Conservation (phyloP, 2,113 vertebrate genomes). For the Pygoscelis adeliae region DNA sequence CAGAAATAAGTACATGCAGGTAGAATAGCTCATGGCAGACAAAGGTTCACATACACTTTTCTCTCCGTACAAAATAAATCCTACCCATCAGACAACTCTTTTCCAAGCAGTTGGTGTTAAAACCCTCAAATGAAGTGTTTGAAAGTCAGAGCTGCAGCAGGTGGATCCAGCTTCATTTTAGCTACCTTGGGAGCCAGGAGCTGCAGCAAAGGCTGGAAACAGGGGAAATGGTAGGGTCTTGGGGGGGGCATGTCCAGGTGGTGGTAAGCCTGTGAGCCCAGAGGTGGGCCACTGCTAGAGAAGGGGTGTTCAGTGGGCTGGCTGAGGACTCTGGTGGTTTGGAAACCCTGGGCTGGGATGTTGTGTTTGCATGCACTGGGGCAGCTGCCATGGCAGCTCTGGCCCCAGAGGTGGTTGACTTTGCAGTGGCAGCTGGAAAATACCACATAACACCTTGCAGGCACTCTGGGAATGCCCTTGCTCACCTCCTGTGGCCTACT, state of each 20-base stretch:
- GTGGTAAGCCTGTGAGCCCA: not conserved
- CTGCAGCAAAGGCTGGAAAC: not conserved
- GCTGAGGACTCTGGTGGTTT: not conserved
- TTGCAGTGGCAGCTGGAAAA: not conserved
- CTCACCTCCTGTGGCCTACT: not conserved
- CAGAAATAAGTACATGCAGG: not conserved
- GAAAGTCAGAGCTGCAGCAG: not conserved
- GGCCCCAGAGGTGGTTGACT: not conserved
- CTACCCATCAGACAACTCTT: rapidly evolving
- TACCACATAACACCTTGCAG: not conserved
- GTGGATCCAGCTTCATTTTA: not conserved
- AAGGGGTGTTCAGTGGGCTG: not conserved
- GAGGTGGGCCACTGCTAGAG: not conserved
- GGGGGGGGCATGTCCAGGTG: not conserved
- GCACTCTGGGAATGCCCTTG: not conserved
- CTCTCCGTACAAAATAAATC: not conserved
- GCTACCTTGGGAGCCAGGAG: not conserved
- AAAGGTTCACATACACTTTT: not conserved
- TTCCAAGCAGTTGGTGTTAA: not conserved
- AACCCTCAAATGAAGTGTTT: not conserved
- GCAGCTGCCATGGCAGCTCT: not conserved
- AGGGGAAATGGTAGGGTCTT: not conserved
- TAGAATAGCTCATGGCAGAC: not conserved
- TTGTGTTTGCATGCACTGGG: not conserved
- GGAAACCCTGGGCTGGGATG: not conserved